Base-by-base conservation (phyloP, 2,888 invertebrate genomes). In the Pyralis farinalis region DNA sequence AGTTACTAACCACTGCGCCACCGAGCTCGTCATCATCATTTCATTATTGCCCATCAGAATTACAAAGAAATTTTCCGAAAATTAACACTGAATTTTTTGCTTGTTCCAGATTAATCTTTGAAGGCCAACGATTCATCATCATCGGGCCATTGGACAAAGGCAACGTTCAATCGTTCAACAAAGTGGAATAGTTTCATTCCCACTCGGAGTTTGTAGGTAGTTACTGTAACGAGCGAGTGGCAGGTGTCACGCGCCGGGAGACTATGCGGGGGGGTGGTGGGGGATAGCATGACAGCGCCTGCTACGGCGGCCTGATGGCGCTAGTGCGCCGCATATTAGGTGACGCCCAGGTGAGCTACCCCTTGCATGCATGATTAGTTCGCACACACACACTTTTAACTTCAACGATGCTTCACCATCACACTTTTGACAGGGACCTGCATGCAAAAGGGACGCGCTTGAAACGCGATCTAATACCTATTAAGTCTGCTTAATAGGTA, bases 261-360 rank as follows among this genome's bases (percentile, higher is more conserved):
- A 72, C 63, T 56, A 84, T 79, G 80, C 67, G 65, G 72, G 77
- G 68, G 37, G 75, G 73, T 42, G 84, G 82, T 61, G 16, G 16
- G 16, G 90, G 90, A 58, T 91, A 91, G 80, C 89, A 90, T 85
- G 90, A 83, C 77, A 76, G 79, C 84, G 73, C 76, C 72, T 65
- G 86, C 83, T 90, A 92, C 86, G 90, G 92, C 91, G 91, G 94
- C 91, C 93, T 94, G 90, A 93, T 95, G 94, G 94, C 94, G 89
- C 93, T 96, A 89, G 95, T 96, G 93, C 93, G 95, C 87, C 93
- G 94, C 75, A 94, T 96, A 82, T 91, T 96, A 75, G 92, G 94
- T 84, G 95, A 96, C 92, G 95, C 95, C 85, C 95, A 95, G 93
- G 94, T 94, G 80, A 88, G 16, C 7, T n/a, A 21, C 25, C 20